Conservation (phyloP, 2,797 vertebrate genomes). For the Helarctos malayanus region DNA sequence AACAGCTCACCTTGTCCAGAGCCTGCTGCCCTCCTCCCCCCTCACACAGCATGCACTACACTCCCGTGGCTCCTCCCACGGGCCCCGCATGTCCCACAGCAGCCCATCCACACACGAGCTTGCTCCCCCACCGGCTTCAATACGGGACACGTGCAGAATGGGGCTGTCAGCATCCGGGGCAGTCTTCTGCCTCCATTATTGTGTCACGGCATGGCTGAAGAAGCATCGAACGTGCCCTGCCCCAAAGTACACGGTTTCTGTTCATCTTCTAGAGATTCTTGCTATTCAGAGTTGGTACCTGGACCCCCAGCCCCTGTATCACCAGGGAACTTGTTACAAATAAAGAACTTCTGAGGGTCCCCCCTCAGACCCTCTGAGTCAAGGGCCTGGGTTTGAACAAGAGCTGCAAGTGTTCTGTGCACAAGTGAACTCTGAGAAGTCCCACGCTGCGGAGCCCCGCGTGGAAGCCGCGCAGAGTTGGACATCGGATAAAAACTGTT, state of each 20-base stretch:
- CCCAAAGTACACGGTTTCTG: neutral
- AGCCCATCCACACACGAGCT: neutral
- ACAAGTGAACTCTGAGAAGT: neutral
- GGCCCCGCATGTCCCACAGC: neutral
- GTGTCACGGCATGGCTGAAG: neutral
- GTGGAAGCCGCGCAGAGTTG: neutral
- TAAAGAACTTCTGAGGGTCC: neutral
- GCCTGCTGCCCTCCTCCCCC: accelerated
- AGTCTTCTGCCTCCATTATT: neutral
- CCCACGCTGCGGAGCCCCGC: neutral
- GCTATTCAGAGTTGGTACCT: neutral
- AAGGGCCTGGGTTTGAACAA: neutral
- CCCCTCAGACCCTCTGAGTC: neutral
- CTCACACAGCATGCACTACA: neutral
- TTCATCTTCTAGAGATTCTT: neutral
- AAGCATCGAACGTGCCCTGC: neutral
- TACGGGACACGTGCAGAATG: neutral
- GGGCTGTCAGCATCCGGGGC: neutral
- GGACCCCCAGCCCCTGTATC: neutral
- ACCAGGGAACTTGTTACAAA: neutral
- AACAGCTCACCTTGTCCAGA: neutral
- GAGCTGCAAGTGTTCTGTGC: neutral
- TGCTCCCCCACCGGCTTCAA: neutral
- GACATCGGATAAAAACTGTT: neutral
- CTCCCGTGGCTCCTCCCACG: neutral